Percentiles rank a stretch among this genome's conserved stretches.
Evolutionary conservation across 2,113 vertebrate species (phyloP).

Genomic region (Lota lota): DNA sequence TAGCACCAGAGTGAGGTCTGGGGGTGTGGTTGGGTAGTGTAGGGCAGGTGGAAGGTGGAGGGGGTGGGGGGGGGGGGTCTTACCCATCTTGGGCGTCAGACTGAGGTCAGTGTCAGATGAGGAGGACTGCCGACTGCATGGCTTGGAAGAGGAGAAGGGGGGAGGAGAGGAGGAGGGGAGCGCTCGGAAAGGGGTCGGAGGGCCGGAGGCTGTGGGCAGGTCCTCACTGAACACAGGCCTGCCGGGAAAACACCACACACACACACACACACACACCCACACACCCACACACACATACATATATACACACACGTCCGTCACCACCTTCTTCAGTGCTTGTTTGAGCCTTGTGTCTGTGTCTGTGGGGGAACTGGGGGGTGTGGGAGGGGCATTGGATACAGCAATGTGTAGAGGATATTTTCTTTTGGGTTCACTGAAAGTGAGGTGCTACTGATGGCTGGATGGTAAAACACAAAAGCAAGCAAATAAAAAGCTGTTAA

Average conservation of each 20-base stretch:
- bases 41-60: slow-evolving; percentile 11
- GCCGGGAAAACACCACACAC: slow-evolving; percentile 89
- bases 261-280: slow-evolving; percentile 54
- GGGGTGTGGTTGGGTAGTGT: slow-evolving; percentile 6
- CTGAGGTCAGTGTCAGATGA: slow-evolving; percentile 99
- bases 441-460: slow-evolving; percentile 64
- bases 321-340: slow-evolving; percentile 46
- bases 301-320: slow-evolving; percentile 36
- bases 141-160: slow-evolving; percentile 98
- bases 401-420: not conserved
- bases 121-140: slow-evolving; percentile 99
- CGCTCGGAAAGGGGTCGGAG: slow-evolving; percentile 98
- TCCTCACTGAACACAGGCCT: slow-evolving; percentile 99
- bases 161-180: slow-evolving; percentile 99
- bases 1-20: slow-evolving; percentile 53
- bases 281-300: not conserved
- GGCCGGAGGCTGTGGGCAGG: slow-evolving; percentile 94
- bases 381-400: not conserved
- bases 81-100: slow-evolving; percentile 99
- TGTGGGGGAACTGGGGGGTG: slow-evolving; percentile 9
- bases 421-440: not conserved
- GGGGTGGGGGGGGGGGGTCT: slow-evolving; percentile 65
- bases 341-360: slow-evolving; percentile 21
- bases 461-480: slow-evolving; percentile 59
- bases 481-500: slow-evolving; percentile 17